Evolutionary conservation across 2,888 invertebrate genomes (phyloP).

Genomic region (Polydrusus pterygomalis): DNA sequence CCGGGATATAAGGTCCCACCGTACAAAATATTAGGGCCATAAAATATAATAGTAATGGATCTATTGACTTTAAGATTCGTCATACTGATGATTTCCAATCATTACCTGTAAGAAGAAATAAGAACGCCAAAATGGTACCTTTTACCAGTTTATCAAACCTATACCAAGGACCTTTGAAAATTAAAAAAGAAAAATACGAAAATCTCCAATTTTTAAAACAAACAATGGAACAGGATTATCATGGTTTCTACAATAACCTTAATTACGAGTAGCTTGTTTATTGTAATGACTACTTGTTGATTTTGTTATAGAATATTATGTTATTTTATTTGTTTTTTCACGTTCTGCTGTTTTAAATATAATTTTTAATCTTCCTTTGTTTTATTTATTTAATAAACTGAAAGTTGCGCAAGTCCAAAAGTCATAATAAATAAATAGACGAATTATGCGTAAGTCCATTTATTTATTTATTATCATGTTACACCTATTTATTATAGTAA

Average conservation of each 20-base stretch:
- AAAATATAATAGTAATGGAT: constrained; percentile 25
- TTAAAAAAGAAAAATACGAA: constrained; percentile 31
- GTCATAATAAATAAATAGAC: too few relatives aligned
- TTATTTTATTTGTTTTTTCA: constrained; percentile 3
- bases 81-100: constrained; percentile 35
- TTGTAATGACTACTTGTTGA: constrained; percentile 11
- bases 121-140: background rate
- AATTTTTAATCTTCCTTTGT: background rate
- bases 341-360: constrained; percentile 1
- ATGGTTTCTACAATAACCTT: constrained; percentile 31
- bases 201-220: constrained; percentile 31
- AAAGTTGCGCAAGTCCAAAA: too few relatives aligned
- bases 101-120: constrained; percentile 24
- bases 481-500: too few relatives aligned
- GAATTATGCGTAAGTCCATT: too few relatives aligned
- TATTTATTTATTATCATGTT: too few relatives aligned
- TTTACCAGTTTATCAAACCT: constrained; percentile 24
- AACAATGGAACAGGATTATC: constrained; percentile 33
- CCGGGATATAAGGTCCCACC: constrained; percentile 31
- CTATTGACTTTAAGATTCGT: constrained; percentile 32
- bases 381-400: too few relatives aligned
- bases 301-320: constrained; percentile 1
- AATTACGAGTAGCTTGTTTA: constrained; percentile 12
- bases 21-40: constrained; percentile 38
- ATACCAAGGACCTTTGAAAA: constrained; percentile 28